phyloP scores from a whole-genome alignment of 1,140 invertebrate genomes.

The Liolophura sinensis region DNA sequence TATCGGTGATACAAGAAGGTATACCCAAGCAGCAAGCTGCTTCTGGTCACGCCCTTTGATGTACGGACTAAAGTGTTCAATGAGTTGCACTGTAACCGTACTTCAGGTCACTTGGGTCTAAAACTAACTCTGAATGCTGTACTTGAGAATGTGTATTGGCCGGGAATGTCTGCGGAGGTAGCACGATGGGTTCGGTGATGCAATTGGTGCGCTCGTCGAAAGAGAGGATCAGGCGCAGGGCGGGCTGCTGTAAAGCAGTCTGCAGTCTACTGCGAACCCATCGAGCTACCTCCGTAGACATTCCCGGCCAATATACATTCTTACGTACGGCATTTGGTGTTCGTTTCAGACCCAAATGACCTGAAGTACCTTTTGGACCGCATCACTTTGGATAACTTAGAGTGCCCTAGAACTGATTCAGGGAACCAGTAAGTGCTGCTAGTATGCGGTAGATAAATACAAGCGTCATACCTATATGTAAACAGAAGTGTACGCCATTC shows the following conservation, averaged over 20 bases:
- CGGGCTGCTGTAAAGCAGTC: constrained; percentile 7
- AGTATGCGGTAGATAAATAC: too few relatives aligned
- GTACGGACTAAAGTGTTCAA: background rate
- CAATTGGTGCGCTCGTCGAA: constrained; percentile 11
- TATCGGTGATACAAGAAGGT: background rate
- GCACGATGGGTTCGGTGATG: constrained; percentile 9
- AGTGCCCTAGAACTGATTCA: too few relatives aligned
- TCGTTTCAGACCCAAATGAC: constrained; percentile 6
- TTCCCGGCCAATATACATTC: constrained; percentile 4
- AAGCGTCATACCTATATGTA: too few relatives aligned
- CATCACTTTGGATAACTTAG: too few relatives aligned
- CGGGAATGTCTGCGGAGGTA: constrained; percentile 4
- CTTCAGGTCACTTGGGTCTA: constrained; percentile 5
- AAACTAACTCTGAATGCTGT: background rate
- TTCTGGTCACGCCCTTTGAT: background rate
- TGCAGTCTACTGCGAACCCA: constrained; percentile 6
- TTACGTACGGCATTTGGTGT: background rate
- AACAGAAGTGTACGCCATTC: constrained; percentile 17
- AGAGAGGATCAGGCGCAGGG: too few relatives aligned
- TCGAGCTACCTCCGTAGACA: constrained; percentile 4
- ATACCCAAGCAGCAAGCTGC: background rate
- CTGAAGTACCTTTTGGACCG: constrained; percentile 2
- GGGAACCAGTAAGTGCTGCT: too few relatives aligned
- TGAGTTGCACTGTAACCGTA: constrained; percentile 1
- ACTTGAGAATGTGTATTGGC: constrained; percentile 3